Base-by-base conservation (phyloP, 1,140 invertebrate genomes). In the Zaprionus inermis region DNA sequence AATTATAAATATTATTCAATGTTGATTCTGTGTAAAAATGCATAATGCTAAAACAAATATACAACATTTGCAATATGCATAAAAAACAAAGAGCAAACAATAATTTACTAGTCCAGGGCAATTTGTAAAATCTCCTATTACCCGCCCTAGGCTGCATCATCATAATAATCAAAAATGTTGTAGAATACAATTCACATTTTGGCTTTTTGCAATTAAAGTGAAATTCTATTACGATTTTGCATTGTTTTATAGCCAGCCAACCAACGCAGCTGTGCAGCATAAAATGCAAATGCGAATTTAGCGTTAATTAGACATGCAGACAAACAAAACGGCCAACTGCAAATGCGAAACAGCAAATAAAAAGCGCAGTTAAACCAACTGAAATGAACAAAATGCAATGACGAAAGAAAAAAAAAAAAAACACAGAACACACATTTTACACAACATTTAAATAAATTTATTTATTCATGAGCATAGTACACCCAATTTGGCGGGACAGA, bases 221-320 rank as follows among this genome's bases (percentile, higher is more conserved):
- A 67, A 74, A 70, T 70, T 58, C 28, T 34, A 64, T 63, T 74
- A 51, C 51, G 59, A 70, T 63, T 64, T 44, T 14, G n/a, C 10
- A 59, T 57, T 70, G 34, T 58, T 55, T 28, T 51, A 10, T 32
- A 41, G 12, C n/a, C 6, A 16, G 4, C 34, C 24, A 28, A 28
- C 24, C 24, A 28, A 5, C 24, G 24, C 24, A 28, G 0, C 60
- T 11, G 30, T 18, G 38, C 14, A n/a, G 1, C 14, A 5, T 46
- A 60, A 46, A 66, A 73, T 73, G 56, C 71, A 68, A 73, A 73
- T 68, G 55, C 20, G 49, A 56, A 68, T 72, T 76, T 36, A 58
- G 41, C 67, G 61, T 72, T 76, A 76, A 78, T 78, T 78, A 65
- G 44, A 55, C 49, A 59, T 72, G 63, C 46, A 36, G 16, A 44